These are phyloP conservation scores for Manacus vitellinus DNA, from an alignment of 2,113 vertebrate species.

Conservation along the genomic window DNA sequence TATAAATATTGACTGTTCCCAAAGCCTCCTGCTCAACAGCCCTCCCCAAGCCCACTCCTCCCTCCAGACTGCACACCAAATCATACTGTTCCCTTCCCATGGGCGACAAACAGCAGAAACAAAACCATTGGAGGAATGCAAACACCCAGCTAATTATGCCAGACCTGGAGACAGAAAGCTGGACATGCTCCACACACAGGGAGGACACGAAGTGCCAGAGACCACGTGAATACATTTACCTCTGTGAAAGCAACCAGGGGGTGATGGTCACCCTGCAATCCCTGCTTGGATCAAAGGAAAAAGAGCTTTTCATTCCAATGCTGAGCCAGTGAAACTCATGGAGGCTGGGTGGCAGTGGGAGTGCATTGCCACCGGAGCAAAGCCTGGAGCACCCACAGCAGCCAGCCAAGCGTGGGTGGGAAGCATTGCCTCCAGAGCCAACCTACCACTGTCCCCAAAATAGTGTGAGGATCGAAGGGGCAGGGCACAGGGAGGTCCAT, in stretches of 20 bases:
- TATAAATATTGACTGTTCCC: background rate
- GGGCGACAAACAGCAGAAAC: fast-evolving
- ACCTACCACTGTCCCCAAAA: background rate
- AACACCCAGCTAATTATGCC: background rate
- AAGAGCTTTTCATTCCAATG: background rate
- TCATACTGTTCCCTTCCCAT: background rate
- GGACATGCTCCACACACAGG: background rate
- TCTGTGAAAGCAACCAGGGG: background rate
- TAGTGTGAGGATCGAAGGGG: background rate
- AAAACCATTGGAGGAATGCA: fast-evolving
- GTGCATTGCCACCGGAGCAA: background rate
- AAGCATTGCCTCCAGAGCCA: background rate
- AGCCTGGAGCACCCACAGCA: background rate
- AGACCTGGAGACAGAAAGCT: background rate
- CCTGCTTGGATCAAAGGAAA: background rate
- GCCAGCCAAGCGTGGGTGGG: background rate
- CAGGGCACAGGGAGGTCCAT: background rate
- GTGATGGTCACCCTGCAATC: background rate
- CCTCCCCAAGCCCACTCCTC: background rate
- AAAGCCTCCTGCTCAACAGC: conserved; percentile 8
- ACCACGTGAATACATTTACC: fast-evolving
- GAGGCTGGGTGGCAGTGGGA: background rate
- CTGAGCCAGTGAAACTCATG: background rate
- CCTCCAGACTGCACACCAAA: background rate
- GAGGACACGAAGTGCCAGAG: fast-evolving